Evolutionary conservation across 2,888 invertebrate species (phyloP).

Genomic region (Drosophila recens): DNA sequence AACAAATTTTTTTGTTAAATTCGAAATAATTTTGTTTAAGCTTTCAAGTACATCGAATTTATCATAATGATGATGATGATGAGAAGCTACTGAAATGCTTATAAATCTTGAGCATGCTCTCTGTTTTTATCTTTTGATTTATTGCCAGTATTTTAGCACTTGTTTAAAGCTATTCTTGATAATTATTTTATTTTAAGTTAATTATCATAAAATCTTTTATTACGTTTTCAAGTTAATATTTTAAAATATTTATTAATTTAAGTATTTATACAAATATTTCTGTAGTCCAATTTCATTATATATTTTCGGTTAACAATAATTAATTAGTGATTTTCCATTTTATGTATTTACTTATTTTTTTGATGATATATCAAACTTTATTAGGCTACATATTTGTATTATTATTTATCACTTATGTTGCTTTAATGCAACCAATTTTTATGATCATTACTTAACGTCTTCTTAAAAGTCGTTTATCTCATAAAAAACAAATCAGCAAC

Average conservation of each 20-base stretch:
- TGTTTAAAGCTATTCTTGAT: slow-evolving; percentile 1
- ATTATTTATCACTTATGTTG: neutral
- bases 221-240: neutral
- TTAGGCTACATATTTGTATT: too few species aligned
- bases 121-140: slow-evolving; percentile 34
- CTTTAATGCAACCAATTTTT: neutral
- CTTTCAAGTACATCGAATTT: slow-evolving; percentile 39
- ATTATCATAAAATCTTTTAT: neutral
- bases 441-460: slow-evolving; percentile 5
- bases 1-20: slow-evolving; percentile 9
- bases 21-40: neutral
- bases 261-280: neutral
- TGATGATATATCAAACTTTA: neutral
- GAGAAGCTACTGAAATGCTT: slow-evolving; percentile 40
- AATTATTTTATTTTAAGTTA: neutral
- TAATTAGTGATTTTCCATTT: neutral
- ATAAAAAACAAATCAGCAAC: neutral
- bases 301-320: neutral
- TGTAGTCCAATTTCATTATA: neutral
- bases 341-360: neutral
- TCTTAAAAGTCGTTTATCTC: slow-evolving; percentile 13
- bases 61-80: slow-evolving; percentile 47
- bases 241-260: rapidly evolving
- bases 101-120: slow-evolving; percentile 24
- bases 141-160: slow-evolving; percentile 31